These are phyloP conservation scores for Epirrhoe tristata DNA, from an alignment of 2,888 invertebrate genomes.

Conservation along the genomic window DNA sequence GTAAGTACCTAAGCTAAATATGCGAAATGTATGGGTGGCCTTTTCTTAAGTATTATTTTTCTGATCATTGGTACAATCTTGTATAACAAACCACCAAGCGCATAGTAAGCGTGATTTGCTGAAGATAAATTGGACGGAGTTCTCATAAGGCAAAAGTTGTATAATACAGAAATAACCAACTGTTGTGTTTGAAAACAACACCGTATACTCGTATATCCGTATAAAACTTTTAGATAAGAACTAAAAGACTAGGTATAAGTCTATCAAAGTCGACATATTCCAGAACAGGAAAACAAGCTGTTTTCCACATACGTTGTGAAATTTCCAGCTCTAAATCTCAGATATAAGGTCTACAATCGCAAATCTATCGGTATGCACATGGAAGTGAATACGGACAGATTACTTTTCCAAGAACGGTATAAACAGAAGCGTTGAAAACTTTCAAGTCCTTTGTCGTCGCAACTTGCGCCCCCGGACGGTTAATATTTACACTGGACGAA, in stretches of 20 bases:
- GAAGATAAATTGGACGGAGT: neutral
- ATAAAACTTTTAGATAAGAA: slow-evolving; percentile 12
- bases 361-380: slow-evolving; percentile 9
- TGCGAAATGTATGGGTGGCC: too few relatives aligned
- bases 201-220: neutral
- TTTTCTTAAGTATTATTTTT: too few relatives aligned
- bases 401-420: slow-evolving; percentile 41
- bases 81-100: too few relatives aligned
- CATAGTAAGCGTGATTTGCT: neutral
- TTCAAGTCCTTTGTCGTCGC: slow-evolving; percentile 43
- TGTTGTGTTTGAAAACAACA: neutral
- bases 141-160: too few relatives aligned
- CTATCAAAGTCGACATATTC: slow-evolving; percentile 21
- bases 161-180: neutral
- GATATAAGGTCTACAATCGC: slow-evolving; percentile 2
- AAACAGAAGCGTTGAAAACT: slow-evolving; percentile 41
- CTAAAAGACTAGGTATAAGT: slow-evolving; percentile 15
- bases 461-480: slow-evolving; percentile 34
- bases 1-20: too few relatives aligned
- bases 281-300: slow-evolving; percentile 16
- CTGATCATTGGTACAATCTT: too few relatives aligned
- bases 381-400: slow-evolving; percentile 37
- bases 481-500: slow-evolving; percentile 38
- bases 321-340: slow-evolving; percentile 6
- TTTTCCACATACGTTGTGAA: neutral